Conservation (phyloP, 2,797 vertebrate genomes). For the Brotula barbata region DNA sequence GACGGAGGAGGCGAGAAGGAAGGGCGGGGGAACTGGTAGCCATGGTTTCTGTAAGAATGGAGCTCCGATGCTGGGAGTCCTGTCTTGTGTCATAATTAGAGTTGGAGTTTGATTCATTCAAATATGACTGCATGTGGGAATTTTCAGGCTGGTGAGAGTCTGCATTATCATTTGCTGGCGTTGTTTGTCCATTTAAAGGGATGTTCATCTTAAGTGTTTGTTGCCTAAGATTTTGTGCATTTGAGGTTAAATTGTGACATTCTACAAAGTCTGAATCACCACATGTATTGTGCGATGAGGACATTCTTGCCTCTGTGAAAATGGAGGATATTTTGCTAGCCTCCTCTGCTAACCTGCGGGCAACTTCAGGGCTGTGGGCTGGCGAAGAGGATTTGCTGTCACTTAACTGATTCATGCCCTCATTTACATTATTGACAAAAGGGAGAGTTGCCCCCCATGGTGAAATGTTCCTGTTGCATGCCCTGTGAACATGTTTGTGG, state of each 20-base stretch:
- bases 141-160: slow-evolving; percentile 65
- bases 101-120: slow-evolving; percentile 48
- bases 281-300: slow-evolving; percentile 68
- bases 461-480: slow-evolving; percentile 49
- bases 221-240: slow-evolving; percentile 67
- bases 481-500: slow-evolving; percentile 40
- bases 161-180: slow-evolving; percentile 58
- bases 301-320: slow-evolving; percentile 66
- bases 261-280: slow-evolving; percentile 53
- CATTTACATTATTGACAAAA: slow-evolving; percentile 65
- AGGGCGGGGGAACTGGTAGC: slow-evolving; percentile 67
- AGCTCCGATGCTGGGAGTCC: slow-evolving; percentile 40
- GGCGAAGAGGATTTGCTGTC: slow-evolving; percentile 73
- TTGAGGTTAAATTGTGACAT: slow-evolving; percentile 38
- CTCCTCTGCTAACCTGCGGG: slow-evolving; percentile 70
- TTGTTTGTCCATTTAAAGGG: slow-evolving; percentile 75
- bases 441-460: slow-evolving; percentile 59
- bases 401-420: slow-evolving; percentile 80
- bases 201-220: slow-evolving; percentile 79
- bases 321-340: slow-evolving; percentile 71
- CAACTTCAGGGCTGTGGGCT: slow-evolving; percentile 71
- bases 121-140: slow-evolving; percentile 29
- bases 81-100: slow-evolving; percentile 31
- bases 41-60: slow-evolving; percentile 23
- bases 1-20: slow-evolving; percentile 69